Conservation (phyloP, 2,113 vertebrate species). For the Vulpes vulpes region DNA sequence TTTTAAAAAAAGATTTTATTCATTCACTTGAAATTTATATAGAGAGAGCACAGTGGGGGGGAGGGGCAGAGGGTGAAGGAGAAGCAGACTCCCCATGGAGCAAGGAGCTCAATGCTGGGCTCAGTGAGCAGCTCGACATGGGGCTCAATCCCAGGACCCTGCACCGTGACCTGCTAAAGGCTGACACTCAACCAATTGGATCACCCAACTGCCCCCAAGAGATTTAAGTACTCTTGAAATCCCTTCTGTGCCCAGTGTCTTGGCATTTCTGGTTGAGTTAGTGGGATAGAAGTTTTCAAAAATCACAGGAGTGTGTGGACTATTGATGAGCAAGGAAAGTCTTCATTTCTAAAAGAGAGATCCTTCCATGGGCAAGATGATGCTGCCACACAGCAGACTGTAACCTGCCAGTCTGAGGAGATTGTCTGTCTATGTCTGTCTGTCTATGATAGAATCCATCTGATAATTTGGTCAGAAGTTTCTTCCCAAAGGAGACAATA, state of each 20-base stretch:
- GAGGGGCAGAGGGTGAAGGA: too few species aligned
- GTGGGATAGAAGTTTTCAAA: neutral
- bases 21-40: too few species aligned
- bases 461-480: neutral
- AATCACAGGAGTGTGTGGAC: neutral
- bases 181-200: too few species aligned
- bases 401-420: neutral
- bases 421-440: neutral
- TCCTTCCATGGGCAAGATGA: neutral
- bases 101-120: too few species aligned
- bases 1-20: too few species aligned
- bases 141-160: too few species aligned
- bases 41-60: too few species aligned
- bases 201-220: too few species aligned
- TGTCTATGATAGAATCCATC: neutral
- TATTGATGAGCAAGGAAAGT: neutral
- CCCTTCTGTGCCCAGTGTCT: neutral
- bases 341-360: slow-evolving; percentile 23
- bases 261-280: neutral
- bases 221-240: neutral
- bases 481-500: neutral
- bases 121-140: too few species aligned
- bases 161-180: too few species aligned
- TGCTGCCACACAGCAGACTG: neutral
- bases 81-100: too few species aligned